Base-by-base conservation (phyloP, 2,113 vertebrate genomes). In the Hyla sarda region DNA sequence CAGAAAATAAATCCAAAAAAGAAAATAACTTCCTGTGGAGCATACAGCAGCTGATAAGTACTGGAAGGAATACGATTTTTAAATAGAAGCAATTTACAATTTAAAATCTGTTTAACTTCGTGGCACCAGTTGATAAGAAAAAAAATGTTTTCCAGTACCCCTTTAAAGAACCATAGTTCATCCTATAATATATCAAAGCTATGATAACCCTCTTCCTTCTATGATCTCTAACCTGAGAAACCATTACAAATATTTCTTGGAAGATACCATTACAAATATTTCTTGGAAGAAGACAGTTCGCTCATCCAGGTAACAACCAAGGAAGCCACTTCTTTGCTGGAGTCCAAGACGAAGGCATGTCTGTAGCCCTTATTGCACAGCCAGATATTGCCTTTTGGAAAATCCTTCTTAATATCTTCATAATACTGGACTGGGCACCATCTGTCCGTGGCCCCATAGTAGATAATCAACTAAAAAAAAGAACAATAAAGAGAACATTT, bases 381-480 rank as follows among this genome's bases (percentile, higher is more conserved):
- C 25, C 90, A 93, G 86, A 99, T 96, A 83, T 97, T 94, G 74
- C 95, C 98, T 0, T 91, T 90, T 0, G 97, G 98, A 88, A 98
- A 98, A 89, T 96, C 95, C 90, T 89, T 93, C 89, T 95, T 97
- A 82, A 99, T 96, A 88, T 98, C 96, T 13, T 97, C 93, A 2
- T 96, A 99, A 88, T 95, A 99, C 41, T 93, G 87, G 50, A 93
- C 89, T 0, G 98, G 98, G 82, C 98, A 99, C 97, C 97, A 99
- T 73, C 77, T 78, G 89, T 99, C 98, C 52, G 80, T 84, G 0
- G 92, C 89, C 32, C 98, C 97, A 16, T 99, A 99, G 88, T 99
- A 99, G 92, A 99, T 99, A 58, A 96, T 95, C 14, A 99, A 94
- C 98, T 99, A 58, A 93, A 94, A 85, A 10, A 88, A 28, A 28